Base-by-base conservation (phyloP, 2,888 invertebrate genomes). In the Rhimphoctona megacephalus region DNA sequence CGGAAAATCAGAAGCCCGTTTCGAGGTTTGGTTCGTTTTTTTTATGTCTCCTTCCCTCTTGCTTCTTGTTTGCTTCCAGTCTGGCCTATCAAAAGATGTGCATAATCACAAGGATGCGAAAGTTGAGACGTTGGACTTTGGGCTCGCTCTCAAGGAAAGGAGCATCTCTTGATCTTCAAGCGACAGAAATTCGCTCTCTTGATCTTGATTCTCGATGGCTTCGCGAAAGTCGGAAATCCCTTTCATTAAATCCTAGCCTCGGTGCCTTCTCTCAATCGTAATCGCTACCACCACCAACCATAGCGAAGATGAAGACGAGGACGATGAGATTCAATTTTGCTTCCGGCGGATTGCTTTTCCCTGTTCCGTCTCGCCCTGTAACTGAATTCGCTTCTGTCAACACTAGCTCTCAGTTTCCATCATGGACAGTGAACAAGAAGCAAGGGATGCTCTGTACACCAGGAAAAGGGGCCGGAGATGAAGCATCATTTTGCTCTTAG, bases 301-400 rank as follows among this genome's bases (percentile, higher is more conserved):
- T 49, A 69, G n/a, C 49, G 4, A n/a, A 30, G 52, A 52, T 69
- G 57, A 36, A 33, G 46, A 57, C 76, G 74, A 74, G 78, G 78
- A 79, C 78, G 91, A 90, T 90, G 92, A 92, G 92, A 93, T 93
- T 92, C 92, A 93, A 93, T 93, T 93, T 93, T 92, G 89, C 91
- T 87, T 87, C 90, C 90, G 90, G 89, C 89, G 92, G 90, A 93
- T 93, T 93, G 93, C 92, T 92, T 93, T 93, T 92, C 92, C 91
- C 90, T 92, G 92, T 93, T 91, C 89, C 91, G 88, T 90, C 90
- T 87, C 88, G 85, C 84, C 88, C 81, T 90, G 93, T 93, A 93
- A 93, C 93, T 90, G 92, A 92, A 93, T 93, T 92, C 90, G 88
- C 90, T 91, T 92, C 91, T 89, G 90, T 91, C 91, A 89, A 90